Evolutionary conservation across 2,113 vertebrate species (phyloP), one percentile per base, ranked within the genome.

Genomic region (Phasianus colchicus): DNA sequence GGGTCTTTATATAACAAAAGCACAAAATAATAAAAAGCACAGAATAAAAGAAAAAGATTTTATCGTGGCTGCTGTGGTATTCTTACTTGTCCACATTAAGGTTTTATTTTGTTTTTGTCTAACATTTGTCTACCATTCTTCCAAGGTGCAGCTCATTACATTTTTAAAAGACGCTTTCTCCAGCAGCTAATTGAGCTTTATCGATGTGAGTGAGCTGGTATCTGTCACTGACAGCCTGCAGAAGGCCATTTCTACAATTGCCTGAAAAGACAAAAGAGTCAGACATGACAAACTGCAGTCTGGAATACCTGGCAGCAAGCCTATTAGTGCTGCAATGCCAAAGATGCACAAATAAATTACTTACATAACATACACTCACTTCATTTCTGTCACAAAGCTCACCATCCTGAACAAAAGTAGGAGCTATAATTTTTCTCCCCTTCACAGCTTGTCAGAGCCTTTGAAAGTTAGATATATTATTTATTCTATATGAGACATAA

Each of bases 241-340:
- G 96, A 97, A 97, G 95, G 78, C 81, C 94, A 94, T 97, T 97
- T 97, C 94, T 96, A 96, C 94, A 95, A 88, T 91, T 96, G 81
- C 81, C 94, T 95, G 86, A 95, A 92, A 97, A 96, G 92, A 91
- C 81, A 93, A 91, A 97, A 90, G 83, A 97, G 92, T 95, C 95
- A 97, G 93, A 92, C 81, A 94, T 91, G 92, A 97, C 96, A 96
- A 97, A 97, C 91, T 94, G 81, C 94, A 92, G 82, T 67, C 85
- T 85, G 6, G 75, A 97, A 96, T 94, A 97, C 92, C 96, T 97
- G 92, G 91, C 92, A 97, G 96, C 84, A 74, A 96, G 91, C 86
- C 90, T 88, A 91, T 96, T 97, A 94, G 81, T 60, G 83, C 81
- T 90, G 86, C 92, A 70, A 57, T 86, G 91, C 81, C 94, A 96